These are phyloP conservation scores for Lordiphosa fenestrarum DNA, from an alignment of 2,888 invertebrate species.

Conservation along the genomic window DNA sequence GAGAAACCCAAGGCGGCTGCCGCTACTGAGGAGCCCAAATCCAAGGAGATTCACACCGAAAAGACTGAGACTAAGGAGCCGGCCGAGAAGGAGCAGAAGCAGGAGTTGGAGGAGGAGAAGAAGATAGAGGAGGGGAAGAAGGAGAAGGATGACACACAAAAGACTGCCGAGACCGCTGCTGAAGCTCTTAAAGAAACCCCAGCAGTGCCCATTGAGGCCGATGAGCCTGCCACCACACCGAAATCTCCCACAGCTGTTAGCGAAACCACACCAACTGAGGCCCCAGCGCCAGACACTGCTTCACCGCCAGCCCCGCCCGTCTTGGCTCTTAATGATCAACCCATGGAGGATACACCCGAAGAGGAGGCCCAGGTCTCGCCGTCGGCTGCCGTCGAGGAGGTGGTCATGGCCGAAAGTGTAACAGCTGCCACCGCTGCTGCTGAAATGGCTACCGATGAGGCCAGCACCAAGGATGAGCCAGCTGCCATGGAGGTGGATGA, in stretches of 20 bases:
- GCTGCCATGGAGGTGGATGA: conserved; percentile 80
- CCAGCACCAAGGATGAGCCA: conserved; percentile 71
- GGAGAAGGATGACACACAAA: conserved; percentile 21
- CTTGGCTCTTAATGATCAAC: conserved; percentile 68
- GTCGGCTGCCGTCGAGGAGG: conserved; percentile 69
- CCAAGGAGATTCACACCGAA: conserved; percentile 31
- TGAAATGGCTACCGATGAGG: conserved; percentile 77
- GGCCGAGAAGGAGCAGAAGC: conserved; percentile 11
- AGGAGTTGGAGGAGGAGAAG: conserved; percentile 5
- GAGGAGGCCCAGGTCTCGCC: conserved; percentile 47
- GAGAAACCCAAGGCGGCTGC: conserved; percentile 10
- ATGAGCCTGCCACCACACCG: conserved; percentile 5
- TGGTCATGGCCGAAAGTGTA: conserved; percentile 73
- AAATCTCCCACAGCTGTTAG: conserved; percentile 24
- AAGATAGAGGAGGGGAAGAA: conserved; percentile 6
- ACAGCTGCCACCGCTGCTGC: conserved; percentile 45
- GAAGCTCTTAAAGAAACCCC: conserved; percentile 17
- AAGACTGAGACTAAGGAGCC: conserved; percentile 45
- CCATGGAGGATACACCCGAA: conserved; percentile 74
- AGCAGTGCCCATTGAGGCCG: conserved; percentile 31
- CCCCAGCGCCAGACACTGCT: conserved; percentile 14
- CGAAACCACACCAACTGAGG: conserved; percentile 28
- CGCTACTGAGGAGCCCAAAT: conserved; percentile 15
- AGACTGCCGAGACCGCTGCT: conserved; percentile 17
- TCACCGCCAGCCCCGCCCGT: conserved; percentile 44